Percentiles rank a stretch among this genome's conserved stretches.
These are phyloP conservation scores for Phoenicopterus ruber DNA, from an alignment of 2,113 vertebrate genomes.

Conservation along the genomic window DNA sequence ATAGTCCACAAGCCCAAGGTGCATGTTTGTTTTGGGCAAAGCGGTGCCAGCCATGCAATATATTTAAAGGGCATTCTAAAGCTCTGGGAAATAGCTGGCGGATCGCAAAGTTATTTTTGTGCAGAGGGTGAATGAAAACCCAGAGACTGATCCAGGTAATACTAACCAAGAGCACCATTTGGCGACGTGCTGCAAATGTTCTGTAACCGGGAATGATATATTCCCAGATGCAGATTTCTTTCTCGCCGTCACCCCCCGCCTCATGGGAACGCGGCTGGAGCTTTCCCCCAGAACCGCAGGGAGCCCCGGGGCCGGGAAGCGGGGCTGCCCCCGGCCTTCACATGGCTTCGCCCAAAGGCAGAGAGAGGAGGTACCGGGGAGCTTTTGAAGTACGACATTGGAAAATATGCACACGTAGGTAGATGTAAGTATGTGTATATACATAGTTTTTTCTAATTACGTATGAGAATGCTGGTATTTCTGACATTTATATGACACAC, in stretches of 20 bases:
- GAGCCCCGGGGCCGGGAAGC: accelerated
- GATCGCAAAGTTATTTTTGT: not conserved
- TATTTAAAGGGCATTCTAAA: slow-evolving; percentile 47
- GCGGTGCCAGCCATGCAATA: not conserved
- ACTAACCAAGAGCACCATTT: not conserved
- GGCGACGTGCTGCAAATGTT: not conserved
- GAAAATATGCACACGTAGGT: accelerated
- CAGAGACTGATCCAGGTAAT: not conserved
- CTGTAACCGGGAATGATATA: not conserved
- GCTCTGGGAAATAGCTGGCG: not conserved
- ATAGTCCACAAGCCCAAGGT: not conserved
- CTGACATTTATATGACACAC: not conserved
- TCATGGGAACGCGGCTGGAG: not conserved
- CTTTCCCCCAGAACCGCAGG: accelerated
- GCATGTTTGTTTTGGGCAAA: slow-evolving; percentile 25
- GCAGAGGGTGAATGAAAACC: not conserved
- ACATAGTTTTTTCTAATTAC: not conserved
- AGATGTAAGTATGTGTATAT: not conserved
- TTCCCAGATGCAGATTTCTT: not conserved
- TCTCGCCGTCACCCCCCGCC: not conserved
- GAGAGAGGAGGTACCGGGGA: too few relatives aligned
- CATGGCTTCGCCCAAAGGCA: not conserved
- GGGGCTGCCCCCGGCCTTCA: accelerated
- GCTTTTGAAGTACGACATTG: not conserved
- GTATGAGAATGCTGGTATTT: accelerated